Conservation (phyloP, 2,888 invertebrate genomes). For the Drosophila yooni region DNA sequence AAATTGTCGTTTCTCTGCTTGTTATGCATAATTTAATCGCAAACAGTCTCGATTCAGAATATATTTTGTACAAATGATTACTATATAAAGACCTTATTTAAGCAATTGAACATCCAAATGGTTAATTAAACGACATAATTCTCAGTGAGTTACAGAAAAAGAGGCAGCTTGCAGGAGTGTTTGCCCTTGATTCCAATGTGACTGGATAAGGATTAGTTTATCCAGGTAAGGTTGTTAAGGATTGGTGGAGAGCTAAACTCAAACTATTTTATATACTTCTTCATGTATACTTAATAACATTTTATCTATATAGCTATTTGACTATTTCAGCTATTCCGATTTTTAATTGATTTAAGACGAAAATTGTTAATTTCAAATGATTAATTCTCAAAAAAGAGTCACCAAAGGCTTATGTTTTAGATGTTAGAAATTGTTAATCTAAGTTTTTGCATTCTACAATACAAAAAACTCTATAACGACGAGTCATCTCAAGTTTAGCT, state of each 20-base stretch:
- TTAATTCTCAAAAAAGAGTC: background rate
- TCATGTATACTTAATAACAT: background rate
- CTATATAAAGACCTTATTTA: background rate
- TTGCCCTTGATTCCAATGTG: background rate
- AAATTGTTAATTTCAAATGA: background rate
- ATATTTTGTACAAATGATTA: background rate
- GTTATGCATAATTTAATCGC: conserved; percentile 3
- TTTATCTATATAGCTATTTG: background rate
- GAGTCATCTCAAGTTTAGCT: background rate
- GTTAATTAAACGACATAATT: background rate
- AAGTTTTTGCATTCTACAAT: background rate
- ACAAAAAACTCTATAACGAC: background rate
- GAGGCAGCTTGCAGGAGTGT: background rate
- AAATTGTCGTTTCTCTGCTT: background rate
- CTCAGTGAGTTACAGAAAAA: no score
- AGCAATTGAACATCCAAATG: background rate
- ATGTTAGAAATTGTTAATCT: background rate
- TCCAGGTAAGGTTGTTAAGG: background rate
- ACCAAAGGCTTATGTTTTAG: background rate
- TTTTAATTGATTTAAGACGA: background rate
- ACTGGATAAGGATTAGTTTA: background rate
- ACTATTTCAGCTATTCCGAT: background rate
- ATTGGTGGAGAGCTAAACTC: background rate
- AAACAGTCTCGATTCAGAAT: background rate
- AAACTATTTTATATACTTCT: background rate